These are phyloP conservation scores for Ctenomys sociabilis DNA, from an alignment of 2,113 vertebrate species.

Conservation along the genomic window DNA sequence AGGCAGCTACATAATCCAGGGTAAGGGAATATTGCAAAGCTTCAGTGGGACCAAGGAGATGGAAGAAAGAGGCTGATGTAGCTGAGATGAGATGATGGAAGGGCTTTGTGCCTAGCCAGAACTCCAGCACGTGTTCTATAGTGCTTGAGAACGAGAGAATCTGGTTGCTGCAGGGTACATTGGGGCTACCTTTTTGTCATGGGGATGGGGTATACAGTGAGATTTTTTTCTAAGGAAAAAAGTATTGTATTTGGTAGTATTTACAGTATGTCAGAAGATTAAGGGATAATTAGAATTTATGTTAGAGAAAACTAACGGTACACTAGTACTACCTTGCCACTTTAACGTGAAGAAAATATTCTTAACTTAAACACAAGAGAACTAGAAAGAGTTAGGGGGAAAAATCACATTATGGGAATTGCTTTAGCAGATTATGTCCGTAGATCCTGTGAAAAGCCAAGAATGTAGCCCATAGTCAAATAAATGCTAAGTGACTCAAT, in stretches of 20 bases:
- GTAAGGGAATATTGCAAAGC: background rate
- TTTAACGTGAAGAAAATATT: background rate
- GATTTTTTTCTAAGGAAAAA: background rate
- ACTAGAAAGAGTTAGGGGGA: background rate
- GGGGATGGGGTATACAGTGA: background rate
- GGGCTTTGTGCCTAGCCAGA: background rate
- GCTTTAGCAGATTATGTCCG: background rate
- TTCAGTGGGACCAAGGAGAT: background rate
- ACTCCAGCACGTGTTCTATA: background rate
- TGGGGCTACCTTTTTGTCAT: background rate
- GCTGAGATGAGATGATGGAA: background rate
- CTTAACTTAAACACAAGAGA: background rate
- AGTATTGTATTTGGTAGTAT: background rate
- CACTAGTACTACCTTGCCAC: background rate
- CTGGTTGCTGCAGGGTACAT: background rate
- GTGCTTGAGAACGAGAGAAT: background rate
- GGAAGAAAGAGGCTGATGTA: background rate
- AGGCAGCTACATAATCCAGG: background rate
- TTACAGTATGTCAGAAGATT: background rate
- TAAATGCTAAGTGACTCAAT: background rate
- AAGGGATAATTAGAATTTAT: background rate
- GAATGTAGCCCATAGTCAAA: background rate
- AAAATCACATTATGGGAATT: background rate
- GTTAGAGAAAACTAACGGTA: background rate
- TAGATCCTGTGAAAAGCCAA: background rate